Percentiles rank a stretch among this genome's conserved stretches.
Conservation (phyloP, 2,113 vertebrate genomes). For the Meles meles region DNA sequence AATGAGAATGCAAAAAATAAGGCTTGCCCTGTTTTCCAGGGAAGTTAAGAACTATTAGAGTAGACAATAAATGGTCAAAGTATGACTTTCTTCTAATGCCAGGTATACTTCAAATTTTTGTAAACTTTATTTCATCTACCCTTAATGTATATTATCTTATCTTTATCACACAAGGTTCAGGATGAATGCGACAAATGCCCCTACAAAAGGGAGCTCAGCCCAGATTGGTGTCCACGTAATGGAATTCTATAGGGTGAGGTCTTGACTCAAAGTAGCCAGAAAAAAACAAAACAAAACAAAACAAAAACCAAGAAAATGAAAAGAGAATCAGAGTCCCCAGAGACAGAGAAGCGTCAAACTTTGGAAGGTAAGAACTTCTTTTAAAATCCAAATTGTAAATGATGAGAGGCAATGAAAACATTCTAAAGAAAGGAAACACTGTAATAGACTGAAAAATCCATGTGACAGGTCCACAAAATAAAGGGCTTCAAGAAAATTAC, state of each 20-base stretch:
- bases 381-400: neutral
- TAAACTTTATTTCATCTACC: neutral
- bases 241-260: neutral
- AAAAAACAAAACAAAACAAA: neutral
- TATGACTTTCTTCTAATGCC: neutral
- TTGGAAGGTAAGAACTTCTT: neutral
- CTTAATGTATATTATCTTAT: neutral
- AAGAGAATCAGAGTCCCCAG: neutral
- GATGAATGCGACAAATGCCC: neutral
- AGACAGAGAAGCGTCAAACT: neutral
- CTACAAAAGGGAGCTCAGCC: neutral
- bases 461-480: neutral
- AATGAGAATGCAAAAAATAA: neutral
- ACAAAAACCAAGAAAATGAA: neutral
- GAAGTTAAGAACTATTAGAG: neutral
- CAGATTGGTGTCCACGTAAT: neutral
- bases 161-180: neutral
- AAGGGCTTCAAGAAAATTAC: neutral
- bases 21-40: neutral
- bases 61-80: neutral
- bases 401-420: neutral
- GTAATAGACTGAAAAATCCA: neutral
- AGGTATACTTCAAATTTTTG: neutral
- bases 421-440: neutral
- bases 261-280: conserved; percentile 48